Conservation (phyloP, 2,797 vertebrate species). For the Mareca strepera region DNA sequence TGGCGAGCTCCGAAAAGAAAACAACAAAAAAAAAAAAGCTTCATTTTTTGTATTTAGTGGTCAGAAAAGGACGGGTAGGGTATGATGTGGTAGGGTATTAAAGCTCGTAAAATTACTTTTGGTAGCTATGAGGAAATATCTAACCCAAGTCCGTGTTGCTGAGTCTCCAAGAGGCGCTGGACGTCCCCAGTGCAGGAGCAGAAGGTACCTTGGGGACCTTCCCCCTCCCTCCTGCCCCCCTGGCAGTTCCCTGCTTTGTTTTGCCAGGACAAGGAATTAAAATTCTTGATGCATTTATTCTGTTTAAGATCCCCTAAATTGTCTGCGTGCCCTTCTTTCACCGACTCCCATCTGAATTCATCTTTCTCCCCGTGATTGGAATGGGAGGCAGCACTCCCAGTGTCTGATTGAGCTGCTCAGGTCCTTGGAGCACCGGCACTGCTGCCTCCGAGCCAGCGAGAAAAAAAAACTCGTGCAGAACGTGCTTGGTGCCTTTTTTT, state of each 20-base stretch:
- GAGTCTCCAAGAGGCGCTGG: neutral
- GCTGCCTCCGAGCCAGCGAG: neutral
- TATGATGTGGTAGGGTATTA: neutral
- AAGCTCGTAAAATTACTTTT: neutral
- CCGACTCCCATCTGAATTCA: fast-evolving
- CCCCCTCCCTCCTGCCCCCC: neutral
- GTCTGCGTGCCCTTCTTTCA: neutral
- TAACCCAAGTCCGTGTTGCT: neutral
- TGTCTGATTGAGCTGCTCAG: neutral
- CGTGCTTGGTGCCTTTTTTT: neutral
- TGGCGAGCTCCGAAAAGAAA: neutral
- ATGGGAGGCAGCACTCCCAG: neutral
- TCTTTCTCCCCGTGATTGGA: neutral
- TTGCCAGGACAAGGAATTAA: neutral
- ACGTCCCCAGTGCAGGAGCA: neutral
- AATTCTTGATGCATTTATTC: neutral
- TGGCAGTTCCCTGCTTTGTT: neutral
- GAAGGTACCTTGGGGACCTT: neutral
- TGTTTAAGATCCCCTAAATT: neutral
- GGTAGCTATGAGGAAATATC: neutral
- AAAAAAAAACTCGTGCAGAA: neutral
- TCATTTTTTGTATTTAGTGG: neutral
- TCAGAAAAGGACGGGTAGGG: neutral
- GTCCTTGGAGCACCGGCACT: neutral
- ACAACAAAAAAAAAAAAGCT: neutral